Evolutionary conservation across 2,888 invertebrate genomes (phyloP).

Genomic region (Toxonevra muliebris): DNA sequence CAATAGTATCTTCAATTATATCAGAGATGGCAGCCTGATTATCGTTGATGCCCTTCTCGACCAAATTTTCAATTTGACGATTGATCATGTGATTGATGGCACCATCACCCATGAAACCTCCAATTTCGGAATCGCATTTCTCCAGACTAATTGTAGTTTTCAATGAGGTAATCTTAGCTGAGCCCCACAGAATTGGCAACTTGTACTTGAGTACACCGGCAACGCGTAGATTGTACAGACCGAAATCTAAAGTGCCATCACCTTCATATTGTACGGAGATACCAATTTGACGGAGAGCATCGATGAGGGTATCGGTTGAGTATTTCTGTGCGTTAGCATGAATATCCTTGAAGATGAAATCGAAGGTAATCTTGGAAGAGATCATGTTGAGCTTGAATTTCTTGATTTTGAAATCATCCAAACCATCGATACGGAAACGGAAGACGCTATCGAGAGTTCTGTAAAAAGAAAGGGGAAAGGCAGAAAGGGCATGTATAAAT

Average conservation of each 20-base stretch:
- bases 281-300: constrained; percentile 50
- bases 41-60: constrained; percentile 49
- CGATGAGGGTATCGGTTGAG: constrained; percentile 52
- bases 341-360: constrained; percentile 54
- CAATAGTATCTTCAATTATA: constrained; percentile 50
- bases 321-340: constrained; percentile 52
- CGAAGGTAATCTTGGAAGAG: constrained; percentile 49
- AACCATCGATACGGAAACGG: constrained; percentile 52
- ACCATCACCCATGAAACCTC: constrained; percentile 52
- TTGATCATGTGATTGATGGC: constrained; percentile 50
- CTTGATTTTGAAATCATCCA: constrained; percentile 54
- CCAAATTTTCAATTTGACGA: constrained; percentile 48
- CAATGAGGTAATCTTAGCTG: constrained; percentile 54
- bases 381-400: constrained; percentile 55
- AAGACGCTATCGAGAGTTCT: constrained; percentile 52
- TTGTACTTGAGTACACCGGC: constrained; percentile 53
- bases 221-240: constrained; percentile 51
- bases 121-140: constrained; percentile 51
- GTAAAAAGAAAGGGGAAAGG: neutral
- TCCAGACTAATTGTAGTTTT: constrained; percentile 49
- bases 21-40: constrained; percentile 51
- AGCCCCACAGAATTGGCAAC: constrained; percentile 57
- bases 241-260: constrained; percentile 51
- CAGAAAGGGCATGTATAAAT: neutral
- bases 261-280: constrained; percentile 55